Evolutionary conservation across 2,797 vertebrate species (phyloP).

Genomic region (Intellagama lesueurii): DNA sequence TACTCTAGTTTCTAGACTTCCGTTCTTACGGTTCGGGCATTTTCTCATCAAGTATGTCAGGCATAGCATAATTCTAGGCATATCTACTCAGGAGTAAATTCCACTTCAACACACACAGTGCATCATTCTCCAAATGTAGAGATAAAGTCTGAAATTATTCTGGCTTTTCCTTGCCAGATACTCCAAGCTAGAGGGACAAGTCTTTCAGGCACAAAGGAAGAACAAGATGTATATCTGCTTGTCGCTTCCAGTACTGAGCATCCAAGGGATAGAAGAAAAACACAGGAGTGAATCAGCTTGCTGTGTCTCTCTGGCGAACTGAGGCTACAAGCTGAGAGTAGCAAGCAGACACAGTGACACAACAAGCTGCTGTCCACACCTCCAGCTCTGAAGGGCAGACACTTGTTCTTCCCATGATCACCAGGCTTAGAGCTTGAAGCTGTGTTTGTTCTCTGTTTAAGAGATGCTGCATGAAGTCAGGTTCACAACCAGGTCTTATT

Average conservation of each 20-base stretch:
- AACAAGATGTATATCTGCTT: neutral
- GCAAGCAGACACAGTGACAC: neutral
- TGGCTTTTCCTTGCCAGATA: neutral
- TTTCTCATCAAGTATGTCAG: neutral
- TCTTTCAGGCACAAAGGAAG: neutral
- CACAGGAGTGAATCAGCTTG: neutral
- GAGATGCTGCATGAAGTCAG: neutral
- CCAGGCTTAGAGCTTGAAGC: neutral
- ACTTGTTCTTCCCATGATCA: neutral
- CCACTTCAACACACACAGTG: neutral
- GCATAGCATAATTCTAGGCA: neutral
- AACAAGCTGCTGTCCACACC: neutral
- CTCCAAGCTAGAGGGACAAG: neutral
- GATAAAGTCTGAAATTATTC: neutral
- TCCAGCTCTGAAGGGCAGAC: neutral
- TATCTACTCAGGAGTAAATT: neutral
- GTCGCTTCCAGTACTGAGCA: neutral
- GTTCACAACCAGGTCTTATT: neutral
- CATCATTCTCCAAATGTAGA: neutral
- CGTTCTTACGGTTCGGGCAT: neutral
- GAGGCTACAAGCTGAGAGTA: neutral
- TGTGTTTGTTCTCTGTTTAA: neutral
- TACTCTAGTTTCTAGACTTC: neutral
- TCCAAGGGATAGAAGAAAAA: neutral
- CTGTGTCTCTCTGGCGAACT: neutral